Percentiles rank a stretch among this genome's conserved stretches.
phyloP scores from a whole-genome alignment of 2,113 vertebrate genomes.

The Cavia aperea region DNA sequence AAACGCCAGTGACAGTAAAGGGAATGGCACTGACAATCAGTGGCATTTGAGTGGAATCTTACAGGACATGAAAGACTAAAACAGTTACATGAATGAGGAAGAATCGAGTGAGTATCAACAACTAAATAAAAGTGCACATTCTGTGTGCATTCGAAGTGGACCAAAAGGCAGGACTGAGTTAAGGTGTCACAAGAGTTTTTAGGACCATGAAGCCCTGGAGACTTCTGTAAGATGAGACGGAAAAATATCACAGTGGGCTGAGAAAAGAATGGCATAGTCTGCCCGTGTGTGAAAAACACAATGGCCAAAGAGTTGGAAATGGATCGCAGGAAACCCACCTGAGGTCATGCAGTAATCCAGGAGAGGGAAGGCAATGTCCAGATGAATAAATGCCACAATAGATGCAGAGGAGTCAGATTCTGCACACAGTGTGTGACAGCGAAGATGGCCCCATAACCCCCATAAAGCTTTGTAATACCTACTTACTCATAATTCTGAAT shows the following conservation, averaged over 20 bases:
- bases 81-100: not conserved
- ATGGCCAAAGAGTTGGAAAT: not conserved
- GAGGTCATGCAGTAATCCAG: accelerated
- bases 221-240: accelerated
- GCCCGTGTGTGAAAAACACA: not conserved
- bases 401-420: accelerated
- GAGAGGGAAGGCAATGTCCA: accelerated
- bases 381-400: not conserved
- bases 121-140: accelerated
- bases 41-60: not conserved
- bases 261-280: not conserved
- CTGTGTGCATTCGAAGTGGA: not conserved
- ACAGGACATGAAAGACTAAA: not conserved
- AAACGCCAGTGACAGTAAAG: not conserved
- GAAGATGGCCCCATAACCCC: not conserved
- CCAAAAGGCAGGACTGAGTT: not conserved
- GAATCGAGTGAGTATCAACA: accelerated
- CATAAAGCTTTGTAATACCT: not conserved
- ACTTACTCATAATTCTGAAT: not conserved
- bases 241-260: accelerated
- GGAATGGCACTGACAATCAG: not conserved
- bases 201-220: not conserved
- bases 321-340: not conserved
- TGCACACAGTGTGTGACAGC: accelerated
- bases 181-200: accelerated